Conservation (phyloP, 2,888 invertebrate species). For the Neoascia interrupta region DNA sequence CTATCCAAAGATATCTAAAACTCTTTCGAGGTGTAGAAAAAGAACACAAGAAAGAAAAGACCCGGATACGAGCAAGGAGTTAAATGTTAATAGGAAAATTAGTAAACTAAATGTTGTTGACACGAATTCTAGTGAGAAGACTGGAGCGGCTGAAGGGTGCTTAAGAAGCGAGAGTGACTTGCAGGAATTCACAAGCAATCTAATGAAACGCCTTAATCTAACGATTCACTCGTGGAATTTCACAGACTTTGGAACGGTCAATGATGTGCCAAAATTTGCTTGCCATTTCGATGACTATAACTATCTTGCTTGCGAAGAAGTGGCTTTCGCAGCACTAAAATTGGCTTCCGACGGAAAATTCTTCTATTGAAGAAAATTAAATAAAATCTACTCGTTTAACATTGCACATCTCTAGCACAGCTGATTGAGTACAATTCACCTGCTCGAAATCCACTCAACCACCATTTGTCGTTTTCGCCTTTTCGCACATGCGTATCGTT, state of each 20-base stretch:
- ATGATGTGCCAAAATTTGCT: slow-evolving; percentile 16
- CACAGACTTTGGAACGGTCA: slow-evolving; percentile 11
- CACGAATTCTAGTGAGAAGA: background rate
- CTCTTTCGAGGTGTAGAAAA: slow-evolving; percentile 22
- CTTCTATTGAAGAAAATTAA: background rate
- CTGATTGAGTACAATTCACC: slow-evolving; percentile 7
- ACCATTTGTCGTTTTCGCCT: slow-evolving; percentile 38
- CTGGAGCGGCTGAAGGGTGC: background rate
- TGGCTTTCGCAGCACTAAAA: slow-evolving; percentile 45
- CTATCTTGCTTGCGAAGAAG: slow-evolving; percentile 51
- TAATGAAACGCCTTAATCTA: slow-evolving; percentile 26
- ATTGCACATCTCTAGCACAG: slow-evolving; percentile 25
- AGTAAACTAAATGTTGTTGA: background rate
- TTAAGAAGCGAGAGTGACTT: slow-evolving; percentile 9
- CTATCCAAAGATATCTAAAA: background rate
- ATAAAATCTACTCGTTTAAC: background rate
- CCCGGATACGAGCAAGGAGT: too few relatives aligned
- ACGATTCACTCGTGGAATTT: slow-evolving; percentile 49
- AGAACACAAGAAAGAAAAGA: background rate
- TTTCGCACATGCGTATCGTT: slow-evolving; percentile 36
- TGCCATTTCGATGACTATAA: slow-evolving; percentile 53
- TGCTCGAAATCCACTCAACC: slow-evolving; percentile 43
- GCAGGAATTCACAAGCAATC: slow-evolving; percentile 1
- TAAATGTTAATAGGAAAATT: background rate
- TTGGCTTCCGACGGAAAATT: slow-evolving; percentile 62